Conservation (phyloP, 2,888 invertebrate species). For the Balanococcus diminutus region DNA sequence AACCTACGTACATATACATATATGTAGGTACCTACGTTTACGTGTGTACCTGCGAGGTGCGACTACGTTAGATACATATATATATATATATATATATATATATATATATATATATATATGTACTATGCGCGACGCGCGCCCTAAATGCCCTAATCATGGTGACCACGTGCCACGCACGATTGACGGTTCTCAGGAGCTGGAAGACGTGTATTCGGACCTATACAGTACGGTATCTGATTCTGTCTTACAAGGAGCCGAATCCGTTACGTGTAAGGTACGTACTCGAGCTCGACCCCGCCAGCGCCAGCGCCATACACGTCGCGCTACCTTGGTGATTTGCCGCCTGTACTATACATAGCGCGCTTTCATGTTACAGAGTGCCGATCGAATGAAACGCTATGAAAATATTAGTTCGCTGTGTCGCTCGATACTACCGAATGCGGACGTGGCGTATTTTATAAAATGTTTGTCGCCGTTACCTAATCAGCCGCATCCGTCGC, state of each 20-base stretch:
- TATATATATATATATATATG: too few species aligned
- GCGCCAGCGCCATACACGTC: neutral
- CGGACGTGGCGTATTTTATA: slow-evolving; percentile 79
- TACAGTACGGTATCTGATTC: slow-evolving; percentile 87
- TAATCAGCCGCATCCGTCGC: slow-evolving; percentile 62
- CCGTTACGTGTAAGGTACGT: slow-evolving; percentile 78
- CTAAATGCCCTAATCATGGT: too few species aligned
- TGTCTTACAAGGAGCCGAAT: slow-evolving; percentile 84
- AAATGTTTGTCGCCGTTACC: slow-evolving; percentile 69
- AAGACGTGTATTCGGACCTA: slow-evolving; percentile 89
- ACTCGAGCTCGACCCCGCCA: neutral
- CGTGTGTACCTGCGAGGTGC: neutral
- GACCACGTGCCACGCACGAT: too few species aligned
- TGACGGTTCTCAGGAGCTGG: slow-evolving; percentile 75
- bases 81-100: too few species aligned
- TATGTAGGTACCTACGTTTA: slow-evolving; percentile 8
- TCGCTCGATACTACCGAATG: slow-evolving; percentile 73
- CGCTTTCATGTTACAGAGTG: slow-evolving; percentile 68
- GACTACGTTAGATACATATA: too few species aligned
- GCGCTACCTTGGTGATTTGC: neutral
- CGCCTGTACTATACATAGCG: neutral
- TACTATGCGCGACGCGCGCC: too few species aligned
- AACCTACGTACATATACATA: neutral
- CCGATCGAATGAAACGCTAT: slow-evolving; percentile 83
- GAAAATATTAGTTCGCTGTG: slow-evolving; percentile 79